These are phyloP conservation scores for Smithornis capensis DNA, from an alignment of 2,113 vertebrate genomes.

Conservation along the genomic window DNA sequence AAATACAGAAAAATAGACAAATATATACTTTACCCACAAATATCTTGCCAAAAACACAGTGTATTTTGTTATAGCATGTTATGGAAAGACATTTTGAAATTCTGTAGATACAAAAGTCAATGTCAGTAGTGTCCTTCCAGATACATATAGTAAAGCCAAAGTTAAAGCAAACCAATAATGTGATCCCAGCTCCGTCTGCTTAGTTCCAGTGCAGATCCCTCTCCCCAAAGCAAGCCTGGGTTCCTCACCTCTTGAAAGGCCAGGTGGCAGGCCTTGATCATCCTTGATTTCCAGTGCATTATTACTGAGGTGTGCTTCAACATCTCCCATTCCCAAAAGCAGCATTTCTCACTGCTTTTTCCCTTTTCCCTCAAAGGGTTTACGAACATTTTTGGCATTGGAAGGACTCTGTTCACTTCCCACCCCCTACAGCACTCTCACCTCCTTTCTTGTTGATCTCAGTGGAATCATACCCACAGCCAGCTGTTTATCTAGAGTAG, in stretches of 20 bases:
- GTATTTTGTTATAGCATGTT: not conserved
- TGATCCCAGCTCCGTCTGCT: not conserved
- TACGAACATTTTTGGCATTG: not conserved
- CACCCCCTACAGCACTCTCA: not conserved
- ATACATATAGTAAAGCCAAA: not conserved
- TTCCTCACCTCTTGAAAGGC: not conserved
- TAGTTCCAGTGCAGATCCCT: not conserved
- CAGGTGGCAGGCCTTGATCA: not conserved
- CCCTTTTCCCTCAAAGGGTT: not conserved
- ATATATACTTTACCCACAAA: not conserved
- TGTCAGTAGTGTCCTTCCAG: not conserved
- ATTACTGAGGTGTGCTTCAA: not conserved
- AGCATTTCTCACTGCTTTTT: not conserved
- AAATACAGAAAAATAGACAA: not conserved
- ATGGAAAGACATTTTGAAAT: not conserved
- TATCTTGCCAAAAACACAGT: not conserved
- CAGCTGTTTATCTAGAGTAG: not conserved
- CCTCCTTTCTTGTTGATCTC: not conserved
- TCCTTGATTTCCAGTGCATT: not conserved
- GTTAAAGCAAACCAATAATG: accelerated
- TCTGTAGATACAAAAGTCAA: not conserved
- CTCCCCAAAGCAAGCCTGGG: accelerated
- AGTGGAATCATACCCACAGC: not conserved
- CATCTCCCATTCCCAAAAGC: not conserved
- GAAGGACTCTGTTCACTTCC: not conserved